Evolutionary conservation across 2,797 vertebrate genomes (phyloP), one percentile per base, ranked within the genome.

Genomic region (Acomys russatus): DNA sequence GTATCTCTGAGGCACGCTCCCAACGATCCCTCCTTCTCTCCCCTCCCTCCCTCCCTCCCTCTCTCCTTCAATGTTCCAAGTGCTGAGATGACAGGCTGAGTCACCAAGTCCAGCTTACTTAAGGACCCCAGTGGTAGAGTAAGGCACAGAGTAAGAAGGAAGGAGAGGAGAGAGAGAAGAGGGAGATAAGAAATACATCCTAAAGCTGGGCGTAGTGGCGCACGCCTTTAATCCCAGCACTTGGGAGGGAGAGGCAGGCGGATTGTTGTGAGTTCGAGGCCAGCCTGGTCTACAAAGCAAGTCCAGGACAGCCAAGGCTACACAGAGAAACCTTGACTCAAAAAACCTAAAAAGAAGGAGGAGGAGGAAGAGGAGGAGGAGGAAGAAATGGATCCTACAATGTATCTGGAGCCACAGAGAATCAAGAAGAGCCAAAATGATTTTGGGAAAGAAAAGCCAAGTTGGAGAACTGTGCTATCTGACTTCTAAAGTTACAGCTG

Each of bases 401-500:
- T 83, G 6, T 85, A 77, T 4, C 18, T 56, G 38, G 49, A 96
- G 71, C 73, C 56, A 7, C 10, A 91, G 89, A 94, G n/a, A 33
- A 77, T 35, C 54, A 56, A 70, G 23, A 84, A 73, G 23, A 73
- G 68, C 68, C 84, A 88, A 88, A 3, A 44, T 30, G 54, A 88
- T 30, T 88, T 20, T 88, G 51, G 30, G 17, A 61, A 73, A 59
- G 84, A 28, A 56, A 56, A 71, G 28, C 1, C 1, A 38, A 92
- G 30, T 33, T 71, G 35, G 71, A 95, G 4, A 61, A 92, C 9
- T n/a, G 22, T 70, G 49, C 1, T n/a, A n/a, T 9, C n/a, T 25
- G 59, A 92, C 76, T 77, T 77, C 33, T 88, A 92, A 95, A 71
- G 59, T 83, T 54, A 56, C 35, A 68, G n/a, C 9, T 38, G 14